Conservation (phyloP, 2,888 invertebrate species). For the Eupithecia vulgata region DNA sequence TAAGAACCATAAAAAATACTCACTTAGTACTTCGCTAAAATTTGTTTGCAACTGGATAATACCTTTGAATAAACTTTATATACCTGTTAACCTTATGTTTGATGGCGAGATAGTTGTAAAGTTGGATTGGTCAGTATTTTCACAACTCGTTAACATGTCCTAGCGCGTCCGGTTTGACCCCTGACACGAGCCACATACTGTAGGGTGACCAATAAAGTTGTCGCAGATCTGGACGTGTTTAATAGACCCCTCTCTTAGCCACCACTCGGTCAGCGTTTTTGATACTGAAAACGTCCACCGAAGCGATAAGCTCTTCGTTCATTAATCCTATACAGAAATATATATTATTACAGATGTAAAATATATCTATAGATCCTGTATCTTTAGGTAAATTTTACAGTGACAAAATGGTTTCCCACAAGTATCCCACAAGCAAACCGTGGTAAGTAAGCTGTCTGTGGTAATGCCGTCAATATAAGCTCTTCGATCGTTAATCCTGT, state of each 20-base stretch:
- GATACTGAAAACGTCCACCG: no score
- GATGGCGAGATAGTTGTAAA: slow-evolving; percentile 27
- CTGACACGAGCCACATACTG: slow-evolving; percentile 14
- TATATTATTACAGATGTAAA: no score
- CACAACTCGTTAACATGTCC: slow-evolving; percentile 40
- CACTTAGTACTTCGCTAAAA: neutral
- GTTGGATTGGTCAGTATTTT: slow-evolving; percentile 35
- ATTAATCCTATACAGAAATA: no score
- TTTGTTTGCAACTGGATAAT: neutral
- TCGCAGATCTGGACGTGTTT: no score
- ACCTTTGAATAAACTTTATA: neutral
- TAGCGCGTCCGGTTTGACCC: slow-evolving; percentile 13
- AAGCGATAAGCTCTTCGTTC: no score
- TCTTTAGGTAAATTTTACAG: no score
- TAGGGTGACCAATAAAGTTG: slow-evolving; percentile 16
- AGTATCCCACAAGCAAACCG: no score
- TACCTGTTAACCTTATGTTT: slow-evolving; percentile 4
- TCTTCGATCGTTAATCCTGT: no score
- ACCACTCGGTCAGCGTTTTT: neutral
- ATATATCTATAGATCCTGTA: no score
- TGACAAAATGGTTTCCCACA: no score
- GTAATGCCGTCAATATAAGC: no score
- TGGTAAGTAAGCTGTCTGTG: no score
- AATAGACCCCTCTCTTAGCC: neutral
- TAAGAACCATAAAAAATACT: neutral